Evolutionary conservation across 1,140 invertebrate genomes (phyloP), one percentile per base, ranked within the genome.

Genomic region (Dreissena polymorpha): DNA sequence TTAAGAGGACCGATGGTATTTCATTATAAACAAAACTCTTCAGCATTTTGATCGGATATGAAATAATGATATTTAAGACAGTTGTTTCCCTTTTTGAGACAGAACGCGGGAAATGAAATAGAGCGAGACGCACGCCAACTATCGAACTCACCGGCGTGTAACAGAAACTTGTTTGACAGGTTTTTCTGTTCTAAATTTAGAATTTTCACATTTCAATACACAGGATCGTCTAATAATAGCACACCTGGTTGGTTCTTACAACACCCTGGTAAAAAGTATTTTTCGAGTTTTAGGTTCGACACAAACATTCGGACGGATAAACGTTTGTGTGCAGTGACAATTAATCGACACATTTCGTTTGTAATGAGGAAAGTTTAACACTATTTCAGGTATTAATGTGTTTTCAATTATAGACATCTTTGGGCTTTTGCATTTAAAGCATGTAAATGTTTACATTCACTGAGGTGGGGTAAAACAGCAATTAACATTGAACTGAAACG

Each of bases 151-250:
- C 39, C 60, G 50, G 70, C 63, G 78, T 69, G 39, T 39, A 18
- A 49, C 75, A 18, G 39, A 49, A 86, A 88, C 79, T 86, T 85
- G 86, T 77, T 71, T 25, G 80, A 88, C 86, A 72, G 86, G 86
- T 88, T 88, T 88, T 70, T 51, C 74, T 55, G 25, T 21, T 8
- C 60, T 82, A 82, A 74, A 82, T 73, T 73, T 82, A 82, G 50
- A 29, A 53, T n/a, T 57, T 10, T 23, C 53, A 74, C 49, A 60
- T 74, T 74, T 74, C 70, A 82, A 82, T 82, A 82, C 79, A 82
- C 79, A 82, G 79, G 71, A 73, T 49, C 16, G 39, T 70, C 39
- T 82, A 82, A 74, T 73, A 82, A 73, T 82, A 82, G 79, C 16
- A 67, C 39, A 60, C 23, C 71, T 75, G 63, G 64, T 80, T 80